Evolutionary conservation across 2,888 invertebrate genomes (phyloP), one percentile per base, ranked within the genome.

Genomic region (Pseudococcus jackbeardsleyi): DNA sequence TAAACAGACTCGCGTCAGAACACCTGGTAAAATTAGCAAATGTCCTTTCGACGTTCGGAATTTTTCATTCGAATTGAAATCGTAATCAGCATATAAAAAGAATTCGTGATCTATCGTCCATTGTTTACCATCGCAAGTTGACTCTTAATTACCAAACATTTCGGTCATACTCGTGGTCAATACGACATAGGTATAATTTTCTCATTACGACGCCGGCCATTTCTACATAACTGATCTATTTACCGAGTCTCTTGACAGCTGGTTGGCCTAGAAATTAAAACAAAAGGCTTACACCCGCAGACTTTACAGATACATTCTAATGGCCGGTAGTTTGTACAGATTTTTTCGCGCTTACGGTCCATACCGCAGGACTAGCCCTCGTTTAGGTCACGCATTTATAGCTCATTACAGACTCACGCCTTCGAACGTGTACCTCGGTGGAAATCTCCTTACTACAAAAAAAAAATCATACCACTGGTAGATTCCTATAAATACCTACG

Each of bases 101-200:
- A 64, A 64, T 64, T 64, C 64, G 64, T 64, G 64, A 64, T 64
- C 19, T 22, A 22, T 64, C 9, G 22, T 22, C 8, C 64, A 64
- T 64, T 64, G 64, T 64, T 64, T 64, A 64, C 64, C 64, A 64
- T 64, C 19, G 19, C 64, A 6, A 64, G 64, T 64, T 22, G 64
- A 64, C 64, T 64, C 64, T 64, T 64, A 64, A 64, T 64, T 64
- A 64, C 64, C 64, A 64, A 64, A 64, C 64, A 64, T 64, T 64
- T 64, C 22, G 22, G 64, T 64, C 26, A 42, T 9, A 64, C 22
- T 64, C 64, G 64, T 64, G 64, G 64, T 64, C 64, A 64, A 64
- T 9, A 64, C 64, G 64, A 64, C 64, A 22, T 4, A n/a, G n/a
- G 64, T 64, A 64, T 64, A 64, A 64, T 64, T 64, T 64, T 64